These are phyloP conservation scores for Sus scrofa DNA, from an alignment of 2,113 vertebrate genomes.

Conservation along the genomic window DNA sequence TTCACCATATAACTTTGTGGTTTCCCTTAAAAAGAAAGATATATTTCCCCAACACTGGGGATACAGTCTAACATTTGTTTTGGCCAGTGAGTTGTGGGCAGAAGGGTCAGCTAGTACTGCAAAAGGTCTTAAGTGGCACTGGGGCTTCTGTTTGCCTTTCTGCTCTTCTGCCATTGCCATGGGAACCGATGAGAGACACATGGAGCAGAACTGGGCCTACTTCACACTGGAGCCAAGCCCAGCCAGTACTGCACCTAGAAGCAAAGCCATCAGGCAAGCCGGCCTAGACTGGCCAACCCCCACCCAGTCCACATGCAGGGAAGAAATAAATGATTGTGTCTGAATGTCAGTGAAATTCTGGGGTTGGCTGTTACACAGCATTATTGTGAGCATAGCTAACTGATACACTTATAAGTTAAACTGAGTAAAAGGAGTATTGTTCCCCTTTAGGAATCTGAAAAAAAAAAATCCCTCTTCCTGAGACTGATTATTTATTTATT, in stretches of 20 bases:
- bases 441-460: background rate
- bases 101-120: background rate
- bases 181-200: background rate
- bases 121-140: background rate
- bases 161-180: background rate
- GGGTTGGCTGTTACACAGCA: background rate
- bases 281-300: background rate
- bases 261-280: background rate
- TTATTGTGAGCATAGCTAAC: background rate
- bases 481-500: background rate
- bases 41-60: background rate
- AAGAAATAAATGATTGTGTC: background rate
- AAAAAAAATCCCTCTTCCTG: background rate
- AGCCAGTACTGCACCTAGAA: background rate
- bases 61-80: background rate
- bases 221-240: background rate
- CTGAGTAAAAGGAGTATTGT: background rate
- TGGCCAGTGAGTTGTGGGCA: background rate
- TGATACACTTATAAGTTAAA: conserved; percentile 8
- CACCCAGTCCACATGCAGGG: background rate
- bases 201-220: background rate
- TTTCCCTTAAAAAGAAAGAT: background rate
- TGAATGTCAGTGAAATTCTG: background rate
- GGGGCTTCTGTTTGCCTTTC: background rate
- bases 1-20: background rate